Evolutionary conservation across 30 jellyfish, hydroid and myxozoan genomes (phyloP), one percentile per base, ranked within the genome.

Genomic region (Chrysaora quinquecirrha): DNA sequence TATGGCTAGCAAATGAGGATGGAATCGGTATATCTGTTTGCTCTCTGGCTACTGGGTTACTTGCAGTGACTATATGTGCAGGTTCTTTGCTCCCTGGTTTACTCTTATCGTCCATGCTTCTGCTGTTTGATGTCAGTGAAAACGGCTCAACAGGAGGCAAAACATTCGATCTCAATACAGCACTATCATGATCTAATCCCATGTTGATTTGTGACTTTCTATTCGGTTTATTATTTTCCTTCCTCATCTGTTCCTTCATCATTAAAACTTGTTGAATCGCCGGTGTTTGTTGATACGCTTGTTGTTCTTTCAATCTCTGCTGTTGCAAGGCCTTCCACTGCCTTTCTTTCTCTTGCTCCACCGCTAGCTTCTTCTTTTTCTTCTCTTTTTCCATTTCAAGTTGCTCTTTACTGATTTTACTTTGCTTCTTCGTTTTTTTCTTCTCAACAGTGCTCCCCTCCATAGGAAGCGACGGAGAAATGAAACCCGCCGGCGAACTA

Each of bases 291-390:
- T 73, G 77, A 22, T 85, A 94, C 16, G 84, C 38, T 34, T 93
- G 97, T 68, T 91, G 96, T 43, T 93, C 98, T 30, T 64, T 80
- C 16, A 93, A 34, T 7, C 97, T 52, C 31, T 93, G 95, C 79
- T 93, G 98, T 61, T 85, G 96, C 38, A 87, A 52, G 22, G 80
- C 48, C 50, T 82, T 87, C 94, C 95, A 93, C 84, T 84, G 93
- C 20, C 93, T 85, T 34, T 93, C 97, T 61, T 86, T 78, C 64
- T 91, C 96, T 68, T 91, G 98, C 72, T 83, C 97, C 70, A 80
- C 25, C 0, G 90, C 95, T 4, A 75, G 81, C 47, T 85, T 68
- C 48, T 81, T 33, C 54, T 75, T 78, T 63, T 91, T 91, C 78
- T 72, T 71, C 54, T 72, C 87, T 58, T 81, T 80, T 43, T 73